Evolutionary conservation across 2,797 vertebrate genomes (phyloP).

Genomic region (Dermochelys coriacea): DNA sequence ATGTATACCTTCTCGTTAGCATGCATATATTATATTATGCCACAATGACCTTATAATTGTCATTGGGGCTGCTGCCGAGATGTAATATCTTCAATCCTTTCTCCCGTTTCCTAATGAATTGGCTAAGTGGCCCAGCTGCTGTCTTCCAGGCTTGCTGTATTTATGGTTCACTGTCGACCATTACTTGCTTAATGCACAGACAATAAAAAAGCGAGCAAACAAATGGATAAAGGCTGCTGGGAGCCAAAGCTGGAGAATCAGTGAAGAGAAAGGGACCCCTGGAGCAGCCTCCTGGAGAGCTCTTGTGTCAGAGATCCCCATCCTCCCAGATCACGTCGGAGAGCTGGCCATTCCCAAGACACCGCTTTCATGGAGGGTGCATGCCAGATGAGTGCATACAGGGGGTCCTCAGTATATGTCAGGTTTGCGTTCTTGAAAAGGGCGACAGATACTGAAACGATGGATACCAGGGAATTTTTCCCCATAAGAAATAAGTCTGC

Average conservation of each 20-base stretch:
- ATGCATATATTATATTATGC: background rate
- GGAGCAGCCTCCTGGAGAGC: background rate
- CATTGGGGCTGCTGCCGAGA: background rate
- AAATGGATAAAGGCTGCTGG: background rate
- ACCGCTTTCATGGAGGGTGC: background rate
- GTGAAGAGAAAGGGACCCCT: background rate
- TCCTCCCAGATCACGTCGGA: background rate
- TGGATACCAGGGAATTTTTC: no score
- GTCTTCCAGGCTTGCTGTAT: background rate
- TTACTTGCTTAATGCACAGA: background rate
- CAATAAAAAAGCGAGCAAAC: background rate
- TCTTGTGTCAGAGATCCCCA: no score
- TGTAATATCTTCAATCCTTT: background rate
- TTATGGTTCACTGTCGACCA: background rate
- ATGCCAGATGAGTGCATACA: background rate
- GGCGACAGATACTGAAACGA: no score
- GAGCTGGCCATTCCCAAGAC: background rate
- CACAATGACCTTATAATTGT: background rate
- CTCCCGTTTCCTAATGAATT: background rate
- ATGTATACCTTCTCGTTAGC: background rate
- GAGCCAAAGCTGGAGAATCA: background rate
- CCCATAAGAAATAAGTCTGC: no score
- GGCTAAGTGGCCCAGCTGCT: constrained; percentile 1
- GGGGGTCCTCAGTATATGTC: no score
- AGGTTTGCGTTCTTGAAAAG: no score